Conservation (phyloP, 2,113 vertebrate genomes). For the Zapus hudsonius region DNA sequence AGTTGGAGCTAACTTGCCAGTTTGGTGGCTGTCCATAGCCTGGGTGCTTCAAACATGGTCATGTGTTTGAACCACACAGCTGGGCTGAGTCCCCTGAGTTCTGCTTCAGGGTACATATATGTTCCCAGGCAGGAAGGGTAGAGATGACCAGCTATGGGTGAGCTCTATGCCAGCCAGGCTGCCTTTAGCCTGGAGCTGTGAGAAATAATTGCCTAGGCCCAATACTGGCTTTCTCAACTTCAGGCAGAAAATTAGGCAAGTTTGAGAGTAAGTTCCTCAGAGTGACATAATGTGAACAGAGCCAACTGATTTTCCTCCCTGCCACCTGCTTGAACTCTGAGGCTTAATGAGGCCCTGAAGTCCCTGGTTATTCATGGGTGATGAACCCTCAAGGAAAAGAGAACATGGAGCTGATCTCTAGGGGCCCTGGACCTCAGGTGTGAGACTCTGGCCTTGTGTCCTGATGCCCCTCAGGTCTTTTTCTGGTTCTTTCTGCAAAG, state of each 20-base stretch:
- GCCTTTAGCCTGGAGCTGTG: background rate
- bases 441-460: background rate
- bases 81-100: background rate
- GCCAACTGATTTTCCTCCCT: background rate
- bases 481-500: background rate
- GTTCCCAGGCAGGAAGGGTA: background rate
- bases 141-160: background rate
- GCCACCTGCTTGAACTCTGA: background rate
- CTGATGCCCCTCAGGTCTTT: background rate
- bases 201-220: background rate
- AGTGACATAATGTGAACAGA: background rate
- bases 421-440: no score
- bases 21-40: background rate
- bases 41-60: background rate
- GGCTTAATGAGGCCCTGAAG: background rate
- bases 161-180: no score
- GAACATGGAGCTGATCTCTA: background rate
- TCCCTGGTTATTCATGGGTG: background rate
- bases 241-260: background rate
- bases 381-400: background rate
- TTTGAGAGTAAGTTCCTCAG: background rate
- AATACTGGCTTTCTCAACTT: background rate
- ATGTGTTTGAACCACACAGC: background rate
- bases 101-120: background rate
- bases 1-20: background rate